Base-by-base conservation (phyloP, 2,113 vertebrate genomes). In the Clupea harengus region DNA sequence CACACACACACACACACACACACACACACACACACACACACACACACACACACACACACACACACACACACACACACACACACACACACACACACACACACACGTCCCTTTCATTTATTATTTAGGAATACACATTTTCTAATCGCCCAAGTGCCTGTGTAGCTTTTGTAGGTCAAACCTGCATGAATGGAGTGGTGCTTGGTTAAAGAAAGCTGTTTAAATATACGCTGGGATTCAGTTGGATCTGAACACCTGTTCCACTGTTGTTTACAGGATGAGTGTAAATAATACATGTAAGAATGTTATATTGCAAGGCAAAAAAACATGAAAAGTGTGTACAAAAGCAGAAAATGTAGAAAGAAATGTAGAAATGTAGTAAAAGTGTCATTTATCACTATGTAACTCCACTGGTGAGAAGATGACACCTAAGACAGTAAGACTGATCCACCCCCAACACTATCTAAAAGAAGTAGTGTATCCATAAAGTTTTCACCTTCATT, bases 131-230 rank as follows among this genome's bases (percentile, higher is more conserved):
- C 96, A 78, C 72, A 78, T 96, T 97, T 96, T 96, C 96, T 97
- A 96, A 96, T 96, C 95, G 96, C 95, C 85, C 95, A 96, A 96
- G 95, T 95, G 97, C 95, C 89, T 89, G 95, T 96, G 95, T 95
- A 96, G 96, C 95, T 95, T 97, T 96, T 96, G 96, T 96, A 96
- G 95, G 95, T 95, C 96, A 97, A 96, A 96, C 96, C 95, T 95
- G 95, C 96, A 95, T 96, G 96, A 96, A 96, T 96, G 95, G 96
- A 81, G 10, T 75, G 67, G 32, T 28, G 25, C 32, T 75, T 75
- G 1, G 39, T 39, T 39, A 39, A 39, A 39, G 67, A 15, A 15
- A 75, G n/a, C 25, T 75, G 67, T 75, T 75, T 9, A 32, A 39
- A 32, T 4, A 75, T 15, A 15, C 15, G 25, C 13, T 75, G n/a